Conservation (phyloP, 2,113 vertebrate species). For the Physeter macrocephalus region DNA sequence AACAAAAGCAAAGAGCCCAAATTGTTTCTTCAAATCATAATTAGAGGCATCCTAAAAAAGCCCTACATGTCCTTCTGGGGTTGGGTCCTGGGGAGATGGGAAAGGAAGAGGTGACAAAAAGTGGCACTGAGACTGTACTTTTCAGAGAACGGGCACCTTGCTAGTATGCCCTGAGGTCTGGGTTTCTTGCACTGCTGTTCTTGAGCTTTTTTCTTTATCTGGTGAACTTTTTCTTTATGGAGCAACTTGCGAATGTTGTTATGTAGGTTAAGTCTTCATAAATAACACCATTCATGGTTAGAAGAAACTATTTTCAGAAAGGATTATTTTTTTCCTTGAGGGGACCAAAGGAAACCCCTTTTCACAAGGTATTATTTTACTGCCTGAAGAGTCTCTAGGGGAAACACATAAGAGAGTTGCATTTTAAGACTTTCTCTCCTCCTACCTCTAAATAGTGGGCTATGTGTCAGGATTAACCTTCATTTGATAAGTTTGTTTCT, state of each 20-base stretch:
- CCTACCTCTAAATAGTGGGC: neutral
- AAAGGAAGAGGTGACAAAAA: neutral
- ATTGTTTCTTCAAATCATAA: conserved; percentile 30
- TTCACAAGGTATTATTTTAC: conserved; percentile 30
- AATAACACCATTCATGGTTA: conserved; percentile 29
- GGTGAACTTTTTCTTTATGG: conserved; percentile 8
- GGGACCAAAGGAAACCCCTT: conserved; percentile 34
- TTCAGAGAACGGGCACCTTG: neutral
- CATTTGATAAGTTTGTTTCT: conserved; percentile 33
- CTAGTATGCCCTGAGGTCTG: neutral
- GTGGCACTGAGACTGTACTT: neutral
- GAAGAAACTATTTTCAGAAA: conserved; percentile 36
- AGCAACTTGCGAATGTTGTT: neutral
- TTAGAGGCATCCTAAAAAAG: conserved; percentile 33
- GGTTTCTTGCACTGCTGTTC: neutral
- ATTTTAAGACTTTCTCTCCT: neutral
- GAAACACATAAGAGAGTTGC: neutral
- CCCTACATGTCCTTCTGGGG: neutral
- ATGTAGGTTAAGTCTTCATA: conserved; percentile 5
- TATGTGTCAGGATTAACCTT: conserved; percentile 10
- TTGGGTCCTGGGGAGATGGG: neutral
- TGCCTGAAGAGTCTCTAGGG: neutral
- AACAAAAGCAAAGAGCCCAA: conserved; percentile 40
- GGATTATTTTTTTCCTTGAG: neutral
- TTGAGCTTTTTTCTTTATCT: neutral